Percentiles rank a stretch among this genome's conserved stretches.
These are phyloP conservation scores for Drosophila sucinea DNA, from an alignment of 1,140 invertebrate genomes.

Conservation along the genomic window DNA sequence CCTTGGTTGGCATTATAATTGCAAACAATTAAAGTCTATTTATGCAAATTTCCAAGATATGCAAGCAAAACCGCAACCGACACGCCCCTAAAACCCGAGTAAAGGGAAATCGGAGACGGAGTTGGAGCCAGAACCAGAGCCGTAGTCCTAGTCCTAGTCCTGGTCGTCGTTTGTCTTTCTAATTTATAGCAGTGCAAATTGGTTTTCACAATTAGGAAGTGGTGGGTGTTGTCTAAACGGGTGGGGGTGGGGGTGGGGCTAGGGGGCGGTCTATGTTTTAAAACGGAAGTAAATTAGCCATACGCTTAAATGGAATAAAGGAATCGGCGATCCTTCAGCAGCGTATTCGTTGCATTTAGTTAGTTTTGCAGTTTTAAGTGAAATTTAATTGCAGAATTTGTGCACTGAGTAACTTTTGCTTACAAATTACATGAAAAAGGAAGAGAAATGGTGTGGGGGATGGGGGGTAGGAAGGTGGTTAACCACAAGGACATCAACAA, in stretches of 20 bases:
- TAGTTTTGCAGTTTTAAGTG: conserved; percentile 72
- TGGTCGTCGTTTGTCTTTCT: conserved; percentile 72
- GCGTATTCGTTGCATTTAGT: conserved; percentile 11
- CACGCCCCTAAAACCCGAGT: conserved; percentile 36
- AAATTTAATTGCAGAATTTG: conserved; percentile 78
- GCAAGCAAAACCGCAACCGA: conserved; percentile 31
- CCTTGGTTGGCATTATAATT: conserved; percentile 70
- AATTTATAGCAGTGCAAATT: conserved; percentile 80
- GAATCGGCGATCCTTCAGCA: neutral
- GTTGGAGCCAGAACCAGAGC: neutral
- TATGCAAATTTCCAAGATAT: conserved; percentile 81
- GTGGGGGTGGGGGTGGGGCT: neutral
- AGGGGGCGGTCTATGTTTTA: conserved; percentile 65
- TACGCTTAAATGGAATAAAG: conserved; percentile 25
- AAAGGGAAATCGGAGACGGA: conserved; percentile 5
- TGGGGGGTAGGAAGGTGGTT: conserved; percentile 16
- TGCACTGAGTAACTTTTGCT: conserved; percentile 34
- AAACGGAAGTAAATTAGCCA: conserved; percentile 77
- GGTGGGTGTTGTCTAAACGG: conserved; percentile 65
- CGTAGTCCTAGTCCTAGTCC: conserved; percentile 2
- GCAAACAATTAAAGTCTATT: conserved; percentile 82
- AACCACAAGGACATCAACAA: conserved; percentile 31
- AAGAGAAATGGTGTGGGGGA: conserved; percentile 1
- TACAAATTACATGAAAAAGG: conserved; percentile 44
- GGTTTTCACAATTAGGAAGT: conserved; percentile 81